Evolutionary conservation across 2,888 invertebrate genomes (phyloP).

Genomic region (Timandra comae): DNA sequence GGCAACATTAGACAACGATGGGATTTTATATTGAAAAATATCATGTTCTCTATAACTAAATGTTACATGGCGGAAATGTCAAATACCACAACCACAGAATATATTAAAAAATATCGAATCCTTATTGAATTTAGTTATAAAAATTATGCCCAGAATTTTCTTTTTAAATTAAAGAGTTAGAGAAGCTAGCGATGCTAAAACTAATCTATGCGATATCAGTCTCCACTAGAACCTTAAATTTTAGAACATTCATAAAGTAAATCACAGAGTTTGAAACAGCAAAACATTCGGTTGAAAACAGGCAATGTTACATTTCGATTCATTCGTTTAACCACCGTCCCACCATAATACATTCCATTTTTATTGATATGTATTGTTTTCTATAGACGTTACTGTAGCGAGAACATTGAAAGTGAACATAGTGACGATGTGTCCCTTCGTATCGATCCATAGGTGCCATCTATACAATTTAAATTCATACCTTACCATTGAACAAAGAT

Average conservation of each 20-base stretch:
- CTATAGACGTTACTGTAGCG: constrained; percentile 60
- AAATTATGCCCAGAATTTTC: constrained; percentile 53
- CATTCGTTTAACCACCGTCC: constrained; percentile 39
- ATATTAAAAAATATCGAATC: constrained; percentile 26
- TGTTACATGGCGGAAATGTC: constrained; percentile 1
- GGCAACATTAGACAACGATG: too few species aligned
- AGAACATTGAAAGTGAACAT: constrained; percentile 48
- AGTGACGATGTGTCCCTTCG: constrained; percentile 66
- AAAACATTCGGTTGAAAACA: constrained; percentile 64
- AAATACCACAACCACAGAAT: constrained; percentile 24
- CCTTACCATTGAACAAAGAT: constrained; percentile 63
- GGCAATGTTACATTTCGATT: constrained; percentile 48
- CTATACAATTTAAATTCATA: constrained; percentile 51
- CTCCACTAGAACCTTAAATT: constrained; percentile 76
- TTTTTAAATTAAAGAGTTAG: constrained; percentile 59
- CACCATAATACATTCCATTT: constrained; percentile 56
- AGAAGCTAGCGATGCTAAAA: constrained; percentile 77
- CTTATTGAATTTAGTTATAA: constrained; percentile 30
- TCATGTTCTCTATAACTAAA: constrained; percentile 28
- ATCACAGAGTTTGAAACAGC: constrained; percentile 74
- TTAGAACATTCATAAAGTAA: constrained; percentile 75
- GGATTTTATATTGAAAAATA: constrained; percentile 49
- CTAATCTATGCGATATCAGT: constrained; percentile 76
- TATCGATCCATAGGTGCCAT: constrained; percentile 66
- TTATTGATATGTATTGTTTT: constrained; percentile 75